These are phyloP conservation scores for Botia kubotai DNA, from an alignment of 2,797 vertebrate genomes.

Conservation along the genomic window DNA sequence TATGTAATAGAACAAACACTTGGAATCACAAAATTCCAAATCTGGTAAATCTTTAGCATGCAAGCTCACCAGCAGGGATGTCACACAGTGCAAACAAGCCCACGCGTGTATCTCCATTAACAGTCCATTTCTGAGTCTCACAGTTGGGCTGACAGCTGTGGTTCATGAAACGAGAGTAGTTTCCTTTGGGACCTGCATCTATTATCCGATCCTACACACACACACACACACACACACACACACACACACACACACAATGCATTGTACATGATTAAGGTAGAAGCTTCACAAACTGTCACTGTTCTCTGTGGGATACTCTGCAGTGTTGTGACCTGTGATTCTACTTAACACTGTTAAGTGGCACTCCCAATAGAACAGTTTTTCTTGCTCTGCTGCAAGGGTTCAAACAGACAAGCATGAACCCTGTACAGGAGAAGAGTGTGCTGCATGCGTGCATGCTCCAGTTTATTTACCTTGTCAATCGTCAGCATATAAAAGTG, in stretches of 20 bases:
- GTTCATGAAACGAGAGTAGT: conserved; percentile 99
- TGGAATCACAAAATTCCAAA: neutral
- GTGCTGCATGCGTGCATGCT: no score
- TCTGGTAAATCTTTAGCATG: neutral
- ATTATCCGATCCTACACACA: conserved; percentile 91
- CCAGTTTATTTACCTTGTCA: conserved; percentile 84
- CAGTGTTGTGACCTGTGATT: conserved; percentile 79
- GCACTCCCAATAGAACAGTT: conserved; percentile 85
- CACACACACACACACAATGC: no score
- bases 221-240: neutral
- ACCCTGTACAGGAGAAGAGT: conserved; percentile 68
- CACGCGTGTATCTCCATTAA: conserved; percentile 94
- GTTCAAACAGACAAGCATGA: conserved; percentile 64
- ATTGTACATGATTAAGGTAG: neutral
- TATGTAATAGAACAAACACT: neutral
- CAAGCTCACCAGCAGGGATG: conserved; percentile 86
- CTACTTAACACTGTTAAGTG: conserved; percentile 61
- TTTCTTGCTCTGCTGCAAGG: conserved; percentile 73
- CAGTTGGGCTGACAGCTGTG: conserved; percentile 99
- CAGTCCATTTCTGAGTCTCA: conserved; percentile 98
- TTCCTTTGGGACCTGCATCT: conserved; percentile 96
- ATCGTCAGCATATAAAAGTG: conserved; percentile 99
- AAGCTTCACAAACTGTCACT: neutral
- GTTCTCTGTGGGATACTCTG: conserved; percentile 49
- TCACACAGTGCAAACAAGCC: conserved; percentile 94